Conservation (phyloP, 2,888 invertebrate genomes). For the Coelopa pilipes region DNA sequence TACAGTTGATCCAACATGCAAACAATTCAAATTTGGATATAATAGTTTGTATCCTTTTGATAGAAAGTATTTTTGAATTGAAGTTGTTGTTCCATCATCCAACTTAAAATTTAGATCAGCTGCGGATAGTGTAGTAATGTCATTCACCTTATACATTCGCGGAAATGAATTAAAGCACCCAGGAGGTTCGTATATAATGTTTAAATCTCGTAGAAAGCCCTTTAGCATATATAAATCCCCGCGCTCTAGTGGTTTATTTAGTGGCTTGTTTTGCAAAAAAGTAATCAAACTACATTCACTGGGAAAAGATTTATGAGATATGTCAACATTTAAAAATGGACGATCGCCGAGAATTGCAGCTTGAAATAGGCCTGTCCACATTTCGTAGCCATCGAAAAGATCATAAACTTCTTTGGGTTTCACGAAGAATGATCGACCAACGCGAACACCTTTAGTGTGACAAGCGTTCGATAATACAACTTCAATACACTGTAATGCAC, state of each 20-base stretch:
- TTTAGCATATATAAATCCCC: background rate
- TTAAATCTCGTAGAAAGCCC: slow-evolving; percentile 21
- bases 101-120: slow-evolving; percentile 60
- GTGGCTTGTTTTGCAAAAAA: slow-evolving; percentile 60
- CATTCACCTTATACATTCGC: slow-evolving; percentile 54
- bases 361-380: slow-evolving; percentile 95
- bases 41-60: slow-evolving; percentile 60
- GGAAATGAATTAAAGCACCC: slow-evolving; percentile 47
- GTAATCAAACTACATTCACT: slow-evolving; percentile 69
- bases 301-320: slow-evolving; percentile 84
- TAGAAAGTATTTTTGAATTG: slow-evolving; percentile 64
- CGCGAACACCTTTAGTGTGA: slow-evolving; percentile 52
- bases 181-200: slow-evolving; percentile 57
- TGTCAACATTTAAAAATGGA: slow-evolving; percentile 91
- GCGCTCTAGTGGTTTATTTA: slow-evolving; percentile 18
- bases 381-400: slow-evolving; percentile 84
- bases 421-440: slow-evolving; percentile 80
- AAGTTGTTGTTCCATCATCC: slow-evolving; percentile 55
- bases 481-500: slow-evolving; percentile 72
- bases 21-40: slow-evolving; percentile 80
- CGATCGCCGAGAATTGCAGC: slow-evolving; percentile 90
- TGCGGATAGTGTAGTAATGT: slow-evolving; percentile 56
- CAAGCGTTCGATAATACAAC: slow-evolving; percentile 73
- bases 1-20: slow-evolving; percentile 81
- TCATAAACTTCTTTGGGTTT: slow-evolving; percentile 63